Percentiles rank a stretch among this genome's conserved stretches.
phyloP scores from a whole-genome alignment of 2,797 vertebrate genomes.

The Anas capensis region DNA sequence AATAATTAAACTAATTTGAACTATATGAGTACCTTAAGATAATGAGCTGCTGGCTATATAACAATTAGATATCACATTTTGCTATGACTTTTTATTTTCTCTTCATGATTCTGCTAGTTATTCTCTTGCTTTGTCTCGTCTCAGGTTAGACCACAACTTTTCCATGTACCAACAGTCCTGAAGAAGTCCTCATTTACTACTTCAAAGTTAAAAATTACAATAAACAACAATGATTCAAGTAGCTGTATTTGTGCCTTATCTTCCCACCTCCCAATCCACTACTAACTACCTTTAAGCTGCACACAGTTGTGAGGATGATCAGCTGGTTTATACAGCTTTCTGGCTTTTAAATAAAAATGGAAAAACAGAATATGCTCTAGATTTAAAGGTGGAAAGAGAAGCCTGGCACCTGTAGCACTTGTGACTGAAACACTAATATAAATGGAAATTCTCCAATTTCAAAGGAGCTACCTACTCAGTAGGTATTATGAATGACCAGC shows the following conservation, averaged over 20 bases:
- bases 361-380: neutral
- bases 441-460: neutral
- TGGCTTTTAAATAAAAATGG: neutral
- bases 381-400: neutral
- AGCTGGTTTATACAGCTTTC: neutral
- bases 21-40: neutral
- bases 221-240: neutral
- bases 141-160: neutral
- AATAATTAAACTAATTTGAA: neutral
- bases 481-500: neutral
- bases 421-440: neutral
- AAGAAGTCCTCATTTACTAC: neutral
- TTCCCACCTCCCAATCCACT: fast-evolving
- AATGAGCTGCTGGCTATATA: neutral
- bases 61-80: neutral
- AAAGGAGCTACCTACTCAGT: neutral
- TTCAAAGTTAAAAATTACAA: neutral
- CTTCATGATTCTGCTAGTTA: neutral
- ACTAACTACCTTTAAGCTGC: neutral
- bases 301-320: neutral
- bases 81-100: neutral
- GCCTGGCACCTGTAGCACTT: neutral
- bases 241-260: neutral
- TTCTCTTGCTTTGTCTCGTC: neutral
- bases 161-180: neutral